Conservation (phyloP, 2,113 vertebrate genomes). For the Geothlypis trichas region DNA sequence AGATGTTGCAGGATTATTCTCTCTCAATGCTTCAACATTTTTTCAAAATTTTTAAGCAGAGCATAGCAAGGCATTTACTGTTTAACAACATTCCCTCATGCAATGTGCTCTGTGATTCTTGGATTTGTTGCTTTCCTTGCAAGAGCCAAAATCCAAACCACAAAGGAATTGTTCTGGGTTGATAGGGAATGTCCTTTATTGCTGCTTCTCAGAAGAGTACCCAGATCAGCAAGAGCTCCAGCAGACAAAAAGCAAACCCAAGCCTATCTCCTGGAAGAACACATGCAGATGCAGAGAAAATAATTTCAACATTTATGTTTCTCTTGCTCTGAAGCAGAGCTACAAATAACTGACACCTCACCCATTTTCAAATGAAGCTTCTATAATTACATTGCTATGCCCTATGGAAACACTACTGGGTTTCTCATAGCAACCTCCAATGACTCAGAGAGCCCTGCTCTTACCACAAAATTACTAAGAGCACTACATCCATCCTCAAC, state of each 20-base stretch:
- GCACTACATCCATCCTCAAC: not conserved
- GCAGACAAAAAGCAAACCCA: not conserved
- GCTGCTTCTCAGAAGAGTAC: not conserved
- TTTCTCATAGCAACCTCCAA: constrained; percentile 22
- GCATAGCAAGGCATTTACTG: not conserved
- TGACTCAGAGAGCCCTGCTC: not conserved
- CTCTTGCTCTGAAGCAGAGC: not conserved
- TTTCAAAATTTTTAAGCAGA: not conserved
- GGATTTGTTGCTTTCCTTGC: not conserved
- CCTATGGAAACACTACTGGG: not conserved
- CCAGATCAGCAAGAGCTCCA: not conserved
- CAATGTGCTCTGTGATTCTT: not conserved
- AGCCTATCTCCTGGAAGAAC: not conserved
- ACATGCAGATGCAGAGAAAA: not conserved
- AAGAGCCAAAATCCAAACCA: constrained; percentile 1
- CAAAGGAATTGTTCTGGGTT: not conserved
- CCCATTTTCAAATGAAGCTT: not conserved
- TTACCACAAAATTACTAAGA: not conserved
- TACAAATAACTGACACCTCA: not conserved
- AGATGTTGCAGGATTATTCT: not conserved
- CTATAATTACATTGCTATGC: not conserved
- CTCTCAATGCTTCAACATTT: not conserved
- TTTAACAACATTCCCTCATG: not conserved
- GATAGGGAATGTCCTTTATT: not conserved
- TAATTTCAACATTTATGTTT: not conserved